Conservation (phyloP, 1,140 invertebrate genomes). For the Pectinophora gossypiella region DNA sequence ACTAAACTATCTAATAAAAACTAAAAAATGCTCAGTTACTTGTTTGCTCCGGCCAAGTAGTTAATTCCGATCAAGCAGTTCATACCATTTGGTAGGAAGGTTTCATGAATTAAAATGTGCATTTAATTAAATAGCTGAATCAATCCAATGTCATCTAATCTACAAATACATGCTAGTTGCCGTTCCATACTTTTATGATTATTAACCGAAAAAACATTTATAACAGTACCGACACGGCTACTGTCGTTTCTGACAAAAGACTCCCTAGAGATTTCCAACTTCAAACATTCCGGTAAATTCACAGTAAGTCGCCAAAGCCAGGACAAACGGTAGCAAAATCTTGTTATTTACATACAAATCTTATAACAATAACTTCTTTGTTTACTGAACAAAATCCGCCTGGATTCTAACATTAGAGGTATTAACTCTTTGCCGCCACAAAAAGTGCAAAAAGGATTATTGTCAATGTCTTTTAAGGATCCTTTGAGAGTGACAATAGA, state of each 20-base stretch:
- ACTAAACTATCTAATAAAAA: too few species aligned
- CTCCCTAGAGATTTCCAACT: conserved; percentile 28
- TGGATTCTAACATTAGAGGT: not conserved
- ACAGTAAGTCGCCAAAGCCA: conserved; percentile 46
- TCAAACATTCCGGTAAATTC: conserved; percentile 29
- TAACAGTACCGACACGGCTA: too few species aligned
- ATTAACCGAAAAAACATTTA: too few species aligned
- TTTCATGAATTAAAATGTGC: too few species aligned
- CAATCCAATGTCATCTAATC: too few species aligned
- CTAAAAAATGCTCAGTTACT: too few species aligned
- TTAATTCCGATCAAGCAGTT: too few species aligned
- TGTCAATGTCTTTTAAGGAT: not conserved
- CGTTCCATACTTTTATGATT: too few species aligned
- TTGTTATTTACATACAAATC: conserved; percentile 68
- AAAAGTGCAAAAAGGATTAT: conserved; percentile 1
- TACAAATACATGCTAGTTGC: too few species aligned
- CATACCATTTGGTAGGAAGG: too few species aligned
- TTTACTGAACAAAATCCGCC: conserved; percentile 16
- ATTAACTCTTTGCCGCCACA: not conserved
- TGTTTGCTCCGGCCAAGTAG: too few species aligned
- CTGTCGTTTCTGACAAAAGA: conserved; percentile 10
- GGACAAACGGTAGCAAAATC: conserved; percentile 58
- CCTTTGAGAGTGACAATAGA: not conserved
- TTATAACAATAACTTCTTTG: conserved; percentile 45
- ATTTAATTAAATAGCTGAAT: too few species aligned